These are phyloP conservation scores for Melopsittacus undulatus DNA, from an alignment of 2,797 vertebrate species.

Conservation along the genomic window DNA sequence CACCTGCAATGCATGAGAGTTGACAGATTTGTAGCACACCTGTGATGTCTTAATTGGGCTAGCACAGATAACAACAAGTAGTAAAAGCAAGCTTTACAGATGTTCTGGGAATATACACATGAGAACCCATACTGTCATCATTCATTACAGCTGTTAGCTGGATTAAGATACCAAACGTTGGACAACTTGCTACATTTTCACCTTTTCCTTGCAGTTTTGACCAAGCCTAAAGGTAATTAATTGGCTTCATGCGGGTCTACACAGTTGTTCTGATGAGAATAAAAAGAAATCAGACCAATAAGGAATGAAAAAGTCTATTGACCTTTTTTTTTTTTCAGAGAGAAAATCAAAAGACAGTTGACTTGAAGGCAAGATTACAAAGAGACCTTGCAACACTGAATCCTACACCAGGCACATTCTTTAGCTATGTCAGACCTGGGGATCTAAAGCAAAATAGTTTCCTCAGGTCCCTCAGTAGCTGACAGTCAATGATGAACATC, in stretches of 20 bases:
- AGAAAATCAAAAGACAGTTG: not conserved
- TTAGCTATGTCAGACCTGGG: not conserved
- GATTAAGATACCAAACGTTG: not conserved
- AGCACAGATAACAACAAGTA: not conserved
- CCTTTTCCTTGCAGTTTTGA: not conserved
- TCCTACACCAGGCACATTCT: rapidly evolving
- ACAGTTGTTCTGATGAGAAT: not conserved
- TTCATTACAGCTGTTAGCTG: not conserved
- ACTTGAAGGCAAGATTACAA: not conserved
- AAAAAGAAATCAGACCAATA: not conserved
- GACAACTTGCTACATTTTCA: not conserved
- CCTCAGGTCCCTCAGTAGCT: not conserved
- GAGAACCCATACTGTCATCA: not conserved
- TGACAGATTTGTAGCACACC: not conserved
- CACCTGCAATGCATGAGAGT: not conserved
- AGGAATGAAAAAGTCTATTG: not conserved
- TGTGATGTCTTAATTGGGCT: not conserved
- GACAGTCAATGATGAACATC: not conserved
- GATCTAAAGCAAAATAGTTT: not conserved
- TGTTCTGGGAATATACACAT: not conserved
- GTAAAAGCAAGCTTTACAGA: not conserved
- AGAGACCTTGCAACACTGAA: not conserved
- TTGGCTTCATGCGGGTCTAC: not conserved
- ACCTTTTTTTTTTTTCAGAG: not conserved
- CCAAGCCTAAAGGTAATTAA: not conserved